These are phyloP conservation scores for Sipha maydis DNA, from an alignment of 2,888 invertebrate genomes.

Conservation along the genomic window DNA sequence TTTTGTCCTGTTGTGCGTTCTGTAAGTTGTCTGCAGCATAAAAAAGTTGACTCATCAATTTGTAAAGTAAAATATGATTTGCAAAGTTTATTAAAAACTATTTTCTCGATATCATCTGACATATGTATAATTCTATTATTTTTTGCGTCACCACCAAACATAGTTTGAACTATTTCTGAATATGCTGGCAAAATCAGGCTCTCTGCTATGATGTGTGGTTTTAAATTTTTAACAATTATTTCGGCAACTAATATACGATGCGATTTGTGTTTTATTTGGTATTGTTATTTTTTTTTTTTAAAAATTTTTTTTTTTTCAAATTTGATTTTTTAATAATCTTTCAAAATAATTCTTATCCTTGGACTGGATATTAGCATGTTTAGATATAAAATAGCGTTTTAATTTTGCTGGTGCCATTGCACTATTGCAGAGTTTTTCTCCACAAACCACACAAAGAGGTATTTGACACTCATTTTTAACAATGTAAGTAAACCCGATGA, in stretches of 20 bases:
- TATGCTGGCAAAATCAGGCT: too few relatives aligned
- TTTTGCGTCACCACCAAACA: constrained; percentile 1
- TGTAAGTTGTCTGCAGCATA: constrained; percentile 63
- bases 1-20: constrained; percentile 61
- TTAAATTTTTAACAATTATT: too few relatives aligned
- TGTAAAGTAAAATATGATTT: constrained; percentile 54
- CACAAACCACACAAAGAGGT: constrained; percentile 33
- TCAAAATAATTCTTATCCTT: too few relatives aligned
- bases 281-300: too few relatives aligned
- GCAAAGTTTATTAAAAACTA: background rate
- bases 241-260: too few relatives aligned
- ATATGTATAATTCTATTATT: constrained; percentile 30
- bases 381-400: background rate
- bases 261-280: too few relatives aligned
- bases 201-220: too few relatives aligned
- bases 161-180: too few relatives aligned
- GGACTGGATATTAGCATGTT: too few relatives aligned
- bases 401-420: background rate
- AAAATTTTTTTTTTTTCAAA: too few relatives aligned
- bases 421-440: constrained; percentile 13
- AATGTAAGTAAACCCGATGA: too few relatives aligned
- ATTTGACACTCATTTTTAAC: constrained; percentile 24
- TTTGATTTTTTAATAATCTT: too few relatives aligned
- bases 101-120: constrained; percentile 20
- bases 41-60: constrained; percentile 62